Conservation (phyloP, 1,140 invertebrate genomes). For the Mesaphorura yosii region DNA sequence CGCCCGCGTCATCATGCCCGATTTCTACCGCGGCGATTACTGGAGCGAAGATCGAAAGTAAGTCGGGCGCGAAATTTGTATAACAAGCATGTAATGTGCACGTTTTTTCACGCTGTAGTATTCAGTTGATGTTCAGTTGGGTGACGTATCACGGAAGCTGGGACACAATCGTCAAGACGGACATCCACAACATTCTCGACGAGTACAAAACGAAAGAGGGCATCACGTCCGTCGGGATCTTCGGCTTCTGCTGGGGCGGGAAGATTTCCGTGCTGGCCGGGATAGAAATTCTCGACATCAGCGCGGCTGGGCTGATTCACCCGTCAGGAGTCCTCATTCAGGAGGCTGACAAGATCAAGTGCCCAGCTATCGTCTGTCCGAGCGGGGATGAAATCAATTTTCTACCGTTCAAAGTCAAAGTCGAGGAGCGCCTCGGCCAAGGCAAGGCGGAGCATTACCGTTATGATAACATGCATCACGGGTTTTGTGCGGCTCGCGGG, state of each 20-base stretch:
- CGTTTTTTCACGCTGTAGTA: not conserved
- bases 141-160: slow-evolving; percentile 8
- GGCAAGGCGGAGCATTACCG: slow-evolving; percentile 13
- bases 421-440: slow-evolving; percentile 5
- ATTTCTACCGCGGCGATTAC: slow-evolving; percentile 9
- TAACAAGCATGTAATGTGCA: not conserved
- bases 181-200: slow-evolving; percentile 13
- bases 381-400: slow-evolving; percentile 19
- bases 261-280: slow-evolving; percentile 13
- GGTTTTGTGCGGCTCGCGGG: slow-evolving; percentile 20
- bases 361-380: slow-evolving; percentile 13
- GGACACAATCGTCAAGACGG: slow-evolving; percentile 9
- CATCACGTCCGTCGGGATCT: slow-evolving; percentile 16
- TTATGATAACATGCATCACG: slow-evolving; percentile 26
- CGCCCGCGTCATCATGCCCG: slow-evolving; percentile 16
- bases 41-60: slow-evolving; percentile 1
- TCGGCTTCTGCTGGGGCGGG: slow-evolving; percentile 29
- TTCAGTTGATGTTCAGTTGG: slow-evolving; percentile 6
- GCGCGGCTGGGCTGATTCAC: slow-evolving; percentile 19
- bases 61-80: not conserved
- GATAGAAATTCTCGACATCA: slow-evolving; percentile 10
- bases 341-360: slow-evolving; percentile 14
- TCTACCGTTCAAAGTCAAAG: slow-evolving; percentile 11
- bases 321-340: slow-evolving; percentile 11
- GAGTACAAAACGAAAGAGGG: slow-evolving; percentile 14